Evolutionary conservation across 1,140 invertebrate species (phyloP).

Genomic region (Lepidurus arcticus): DNA sequence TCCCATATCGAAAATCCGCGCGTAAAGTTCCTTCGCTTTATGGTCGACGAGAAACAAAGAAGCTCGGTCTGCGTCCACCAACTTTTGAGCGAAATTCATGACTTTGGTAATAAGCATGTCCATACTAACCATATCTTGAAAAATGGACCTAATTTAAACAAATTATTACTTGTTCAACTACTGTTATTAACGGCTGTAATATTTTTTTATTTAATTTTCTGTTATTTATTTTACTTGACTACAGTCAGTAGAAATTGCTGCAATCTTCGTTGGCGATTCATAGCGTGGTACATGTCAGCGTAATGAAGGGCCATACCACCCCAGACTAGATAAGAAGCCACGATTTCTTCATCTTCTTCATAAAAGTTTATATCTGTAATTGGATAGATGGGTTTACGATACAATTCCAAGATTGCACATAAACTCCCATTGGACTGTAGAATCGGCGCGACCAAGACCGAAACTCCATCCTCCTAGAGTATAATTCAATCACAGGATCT

Average conservation of each 20-base stretch:
- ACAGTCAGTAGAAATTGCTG: conserved; percentile 66
- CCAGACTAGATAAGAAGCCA: conserved; percentile 57
- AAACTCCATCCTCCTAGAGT: conserved; percentile 37
- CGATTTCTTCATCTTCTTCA: conserved; percentile 62
- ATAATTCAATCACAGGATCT: background rate
- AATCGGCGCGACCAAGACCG: conserved; percentile 50
- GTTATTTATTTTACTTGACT: conserved; percentile 51
- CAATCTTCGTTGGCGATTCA: conserved; percentile 59
- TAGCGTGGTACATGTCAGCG: conserved; percentile 55
- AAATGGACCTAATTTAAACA: conserved; percentile 6
- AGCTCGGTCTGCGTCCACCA: conserved; percentile 73
- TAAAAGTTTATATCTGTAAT: conserved; percentile 45
- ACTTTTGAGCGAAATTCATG: conserved; percentile 70
- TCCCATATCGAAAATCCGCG: conserved; percentile 66
- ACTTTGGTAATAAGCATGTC: conserved; percentile 75
- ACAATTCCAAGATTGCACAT: conserved; percentile 50
- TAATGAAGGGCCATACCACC: conserved; percentile 58
- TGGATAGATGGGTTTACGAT: conserved; percentile 16
- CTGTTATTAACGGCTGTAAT: background rate
- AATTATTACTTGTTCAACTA: background rate
- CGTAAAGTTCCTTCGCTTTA: conserved; percentile 66
- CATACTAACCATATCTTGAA: conserved; percentile 77
- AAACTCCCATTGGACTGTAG: conserved; percentile 53
- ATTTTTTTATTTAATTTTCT: background rate
- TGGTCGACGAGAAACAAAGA: conserved; percentile 69